phyloP scores from a whole-genome alignment of 2,888 invertebrate species.

The Carpatolechia fugitivella region DNA sequence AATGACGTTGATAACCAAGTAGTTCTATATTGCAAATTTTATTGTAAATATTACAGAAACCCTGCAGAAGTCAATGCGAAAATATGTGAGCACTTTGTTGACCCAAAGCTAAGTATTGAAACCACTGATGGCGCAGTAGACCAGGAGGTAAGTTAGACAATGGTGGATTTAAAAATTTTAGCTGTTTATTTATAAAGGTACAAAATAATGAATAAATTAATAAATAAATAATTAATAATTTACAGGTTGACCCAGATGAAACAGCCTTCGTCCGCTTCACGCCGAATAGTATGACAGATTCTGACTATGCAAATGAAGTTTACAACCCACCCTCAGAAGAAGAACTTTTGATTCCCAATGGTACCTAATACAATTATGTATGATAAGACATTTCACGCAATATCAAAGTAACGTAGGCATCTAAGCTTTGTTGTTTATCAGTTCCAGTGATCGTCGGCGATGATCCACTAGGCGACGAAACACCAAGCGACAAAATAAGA shows the following conservation, averaged over 20 bases:
- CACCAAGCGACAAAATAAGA: slow-evolving; percentile 62
- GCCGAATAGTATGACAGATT: slow-evolving; percentile 78
- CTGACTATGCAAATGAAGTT: slow-evolving; percentile 89
- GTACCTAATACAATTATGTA: slow-evolving; percentile 32
- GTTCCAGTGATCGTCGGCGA: slow-evolving; percentile 26
- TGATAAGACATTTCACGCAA: background rate
- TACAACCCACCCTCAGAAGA: slow-evolving; percentile 85
- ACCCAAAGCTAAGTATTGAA: slow-evolving; percentile 54
- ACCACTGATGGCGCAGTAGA: slow-evolving; percentile 29
- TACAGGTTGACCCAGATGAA: slow-evolving; percentile 81
- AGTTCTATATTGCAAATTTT: no score
- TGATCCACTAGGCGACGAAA: slow-evolving; percentile 38
- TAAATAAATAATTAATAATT: no score
- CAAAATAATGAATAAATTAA: no score
- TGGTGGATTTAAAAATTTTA: no score
- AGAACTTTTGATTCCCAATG: slow-evolving; percentile 52
- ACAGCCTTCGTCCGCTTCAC: slow-evolving; percentile 89
- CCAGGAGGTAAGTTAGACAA: slow-evolving; percentile 40
- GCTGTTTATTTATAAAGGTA: no score
- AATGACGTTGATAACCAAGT: no score
- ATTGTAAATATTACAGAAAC: slow-evolving; percentile 45
- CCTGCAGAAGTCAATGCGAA: slow-evolving; percentile 59
- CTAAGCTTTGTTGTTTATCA: background rate
- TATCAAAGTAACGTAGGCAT: background rate
- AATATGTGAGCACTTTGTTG: slow-evolving; percentile 65